These are phyloP conservation scores for Protosalanx chinensis DNA, from an alignment of 2,797 vertebrate genomes.

Conservation along the genomic window DNA sequence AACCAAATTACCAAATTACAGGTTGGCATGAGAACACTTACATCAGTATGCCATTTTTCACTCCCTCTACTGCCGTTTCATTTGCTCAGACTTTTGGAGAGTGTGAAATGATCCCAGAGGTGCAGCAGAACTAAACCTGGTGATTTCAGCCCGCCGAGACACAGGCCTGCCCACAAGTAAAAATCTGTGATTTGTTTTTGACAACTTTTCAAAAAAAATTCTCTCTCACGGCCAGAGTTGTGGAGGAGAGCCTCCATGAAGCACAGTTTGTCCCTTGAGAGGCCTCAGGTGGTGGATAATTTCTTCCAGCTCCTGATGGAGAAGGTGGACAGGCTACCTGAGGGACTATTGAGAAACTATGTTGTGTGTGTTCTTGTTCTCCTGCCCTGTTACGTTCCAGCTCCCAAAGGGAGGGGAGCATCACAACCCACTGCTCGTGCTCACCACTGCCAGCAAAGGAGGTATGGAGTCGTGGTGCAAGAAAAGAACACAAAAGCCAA, in stretches of 20 bases:
- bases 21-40: background rate
- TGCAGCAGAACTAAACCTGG: conserved; percentile 67
- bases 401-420: too few relatives aligned
- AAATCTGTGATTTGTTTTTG: conserved; percentile 22
- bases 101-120: conserved; percentile 72
- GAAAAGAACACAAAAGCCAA: too few relatives aligned
- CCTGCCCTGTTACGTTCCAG: too few relatives aligned
- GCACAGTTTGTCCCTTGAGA: conserved; percentile 65
- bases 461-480: too few relatives aligned
- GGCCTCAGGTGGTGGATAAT: conserved; percentile 68
- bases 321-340: conserved; percentile 55
- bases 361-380: background rate
- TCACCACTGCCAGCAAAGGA: too few relatives aligned
- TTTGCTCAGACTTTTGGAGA: conserved; percentile 80
- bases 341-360: conserved; percentile 58
- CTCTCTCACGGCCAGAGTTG: too few relatives aligned
- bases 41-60: background rate
- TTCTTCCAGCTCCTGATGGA: conserved; percentile 76
- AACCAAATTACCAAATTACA: too few relatives aligned
- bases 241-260: conserved; percentile 72
- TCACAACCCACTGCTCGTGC: too few relatives aligned
- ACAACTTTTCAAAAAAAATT: too few relatives aligned
- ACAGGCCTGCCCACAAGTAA: conserved; percentile 69
- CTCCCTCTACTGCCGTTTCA: conserved; percentile 34
- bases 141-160: conserved; percentile 64